Evolutionary conservation across 2,888 invertebrate species (phyloP).

Genomic region (Eupithecia subfuscata): DNA sequence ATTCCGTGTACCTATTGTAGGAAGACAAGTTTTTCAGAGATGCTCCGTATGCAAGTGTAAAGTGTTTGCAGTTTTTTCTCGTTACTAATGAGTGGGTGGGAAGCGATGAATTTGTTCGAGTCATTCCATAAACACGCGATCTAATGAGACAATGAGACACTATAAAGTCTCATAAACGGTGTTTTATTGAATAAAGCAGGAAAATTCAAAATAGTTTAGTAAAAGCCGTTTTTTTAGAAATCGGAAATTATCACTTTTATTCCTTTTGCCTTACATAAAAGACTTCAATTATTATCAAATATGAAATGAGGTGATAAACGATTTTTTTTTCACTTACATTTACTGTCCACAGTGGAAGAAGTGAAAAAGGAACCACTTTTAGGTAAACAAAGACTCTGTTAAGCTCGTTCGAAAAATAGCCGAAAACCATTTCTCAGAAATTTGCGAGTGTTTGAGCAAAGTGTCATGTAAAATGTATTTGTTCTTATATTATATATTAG

Average conservation of each 20-base stretch:
- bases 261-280: no score
- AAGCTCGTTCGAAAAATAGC: not conserved
- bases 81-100: slow-evolving; percentile 23
- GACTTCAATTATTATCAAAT: no score
- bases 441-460: not conserved
- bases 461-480: not conserved
- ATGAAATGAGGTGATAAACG: no score
- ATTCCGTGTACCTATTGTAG: slow-evolving; percentile 31
- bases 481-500: no score
- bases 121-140: slow-evolving; percentile 27
- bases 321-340: no score
- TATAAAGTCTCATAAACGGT: not conserved
- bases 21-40: slow-evolving; percentile 21
- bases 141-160: slow-evolving; percentile 18
- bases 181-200: not conserved
- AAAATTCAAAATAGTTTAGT: not conserved
- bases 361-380: no score
- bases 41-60: slow-evolving; percentile 18
- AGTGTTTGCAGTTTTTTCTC: slow-evolving; percentile 30
- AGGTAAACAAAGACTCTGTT: not conserved
- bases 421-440: not conserved
- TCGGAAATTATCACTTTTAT: no score
- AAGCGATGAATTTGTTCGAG: slow-evolving; percentile 30
- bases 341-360: no score
- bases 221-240: not conserved